Percentiles rank a stretch among this genome's conserved stretches.
These are phyloP conservation scores for Iselma pallidipennis DNA, from an alignment of 2,888 invertebrate species.

Conservation along the genomic window DNA sequence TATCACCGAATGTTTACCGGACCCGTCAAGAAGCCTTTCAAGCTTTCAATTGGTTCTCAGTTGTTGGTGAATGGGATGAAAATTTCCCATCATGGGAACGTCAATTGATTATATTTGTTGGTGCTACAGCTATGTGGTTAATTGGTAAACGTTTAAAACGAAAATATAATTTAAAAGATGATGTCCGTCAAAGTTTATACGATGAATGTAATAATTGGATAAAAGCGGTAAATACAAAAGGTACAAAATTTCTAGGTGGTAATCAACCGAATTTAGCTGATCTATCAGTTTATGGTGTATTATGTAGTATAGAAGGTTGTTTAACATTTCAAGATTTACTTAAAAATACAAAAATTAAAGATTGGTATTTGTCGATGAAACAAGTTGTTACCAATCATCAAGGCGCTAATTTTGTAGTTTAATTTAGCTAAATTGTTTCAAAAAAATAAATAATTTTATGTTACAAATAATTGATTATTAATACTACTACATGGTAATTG, in stretches of 20 bases:
- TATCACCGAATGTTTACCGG: conserved; percentile 97
- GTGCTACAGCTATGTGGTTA: conserved; percentile 92
- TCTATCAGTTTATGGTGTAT: conserved; percentile 85
- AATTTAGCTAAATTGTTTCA: conserved; percentile 13
- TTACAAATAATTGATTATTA: not conserved
- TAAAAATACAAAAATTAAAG: conserved; percentile 71
- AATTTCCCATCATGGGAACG: conserved; percentile 88
- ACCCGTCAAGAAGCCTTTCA: conserved; percentile 82
- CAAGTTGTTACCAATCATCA: conserved; percentile 62
- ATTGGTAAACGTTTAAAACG: conserved; percentile 88
- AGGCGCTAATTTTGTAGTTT: conserved; percentile 58
- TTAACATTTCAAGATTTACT: conserved; percentile 82
- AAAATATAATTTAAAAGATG: conserved; percentile 82
- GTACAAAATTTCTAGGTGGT: conserved; percentile 84
- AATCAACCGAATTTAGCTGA: conserved; percentile 87
- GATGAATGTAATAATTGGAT: conserved; percentile 86
- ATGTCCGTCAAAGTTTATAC: conserved; percentile 88
- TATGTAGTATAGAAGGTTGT: conserved; percentile 94
- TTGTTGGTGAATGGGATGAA: conserved; percentile 89
- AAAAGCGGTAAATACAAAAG: conserved; percentile 68
- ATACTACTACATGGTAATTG: conserved; percentile 64
- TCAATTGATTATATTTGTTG: conserved; percentile 84
- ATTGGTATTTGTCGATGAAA: conserved; percentile 80
- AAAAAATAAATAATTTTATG: not conserved
- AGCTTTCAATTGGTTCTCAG: conserved; percentile 93